Evolutionary conservation across 2,888 invertebrate genomes (phyloP), one percentile per base, ranked within the genome.

Genomic region (Leptogaster cylindrica): DNA sequence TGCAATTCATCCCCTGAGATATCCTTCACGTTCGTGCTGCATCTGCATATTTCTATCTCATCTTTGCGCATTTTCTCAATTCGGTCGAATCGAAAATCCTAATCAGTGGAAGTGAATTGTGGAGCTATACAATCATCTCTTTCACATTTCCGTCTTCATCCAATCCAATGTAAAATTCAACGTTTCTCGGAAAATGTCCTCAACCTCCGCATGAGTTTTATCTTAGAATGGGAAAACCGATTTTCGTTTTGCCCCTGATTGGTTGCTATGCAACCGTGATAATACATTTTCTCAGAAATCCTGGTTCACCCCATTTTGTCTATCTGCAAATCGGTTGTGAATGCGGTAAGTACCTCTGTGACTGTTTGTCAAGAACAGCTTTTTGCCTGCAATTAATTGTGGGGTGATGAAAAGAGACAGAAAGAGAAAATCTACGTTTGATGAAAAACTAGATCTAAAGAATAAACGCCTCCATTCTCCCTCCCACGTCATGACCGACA

Each of bases 221-320:
- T 64, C 50, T 64, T 36, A 33, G 50, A 48, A 44, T 66, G 46
- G 58, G 58, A 48, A 66, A 66, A 46, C 66, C 58, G 55, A 66
- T 66, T 66, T 66, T 66, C 66, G 66, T 66, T 63, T 58, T 67
- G 67, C 63, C 67, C 67, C 67, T 67, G 67, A 67, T 67, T 67
- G 67, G 67, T 67, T 52, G 52, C 67, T 44, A 64, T 63, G 39
- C 63, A 67, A 67, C 67, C 44, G 18, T 61, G 67, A 67, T 67
- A 67, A 67, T 67, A 67, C 50, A 67, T 63, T 61, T 50, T 51
- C 25, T 61, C 44, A 61, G 61, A 61, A 61, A 61, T 61, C 31
- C 61, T 61, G 44, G 61, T 16, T 27, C 28, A 14, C 61, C 41
- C 61, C 61, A 41, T 61, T 55, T 55, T 55, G 55, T 55, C 55